phyloP scores from a whole-genome alignment of 2,113 vertebrate species.

The Columba livia region DNA sequence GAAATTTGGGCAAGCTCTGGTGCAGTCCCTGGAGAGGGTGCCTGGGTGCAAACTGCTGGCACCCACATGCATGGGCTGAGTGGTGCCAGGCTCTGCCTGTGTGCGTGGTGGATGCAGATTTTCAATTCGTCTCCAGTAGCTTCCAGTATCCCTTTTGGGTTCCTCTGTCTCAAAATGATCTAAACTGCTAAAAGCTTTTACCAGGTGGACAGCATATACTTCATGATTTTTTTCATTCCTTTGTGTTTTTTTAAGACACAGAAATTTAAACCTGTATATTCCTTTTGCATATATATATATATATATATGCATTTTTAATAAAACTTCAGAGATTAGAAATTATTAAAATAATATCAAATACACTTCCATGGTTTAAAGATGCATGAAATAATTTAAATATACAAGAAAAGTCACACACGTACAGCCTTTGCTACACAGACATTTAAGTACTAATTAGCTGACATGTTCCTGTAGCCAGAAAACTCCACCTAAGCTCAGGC shows the following conservation, averaged over 20 bases:
- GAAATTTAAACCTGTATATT: neutral
- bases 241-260: neutral
- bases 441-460: slow-evolving; percentile 15
- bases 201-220: neutral
- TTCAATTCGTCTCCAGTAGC: neutral
- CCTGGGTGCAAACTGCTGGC: neutral
- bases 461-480: neutral
- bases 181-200: neutral
- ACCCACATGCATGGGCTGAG: fast-evolving
- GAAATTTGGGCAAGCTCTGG: neutral
- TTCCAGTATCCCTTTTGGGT: neutral
- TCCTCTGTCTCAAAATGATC: neutral
- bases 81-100: neutral
- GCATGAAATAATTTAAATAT: neutral
- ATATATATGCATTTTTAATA: neutral
- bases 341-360: neutral
- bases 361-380: neutral
- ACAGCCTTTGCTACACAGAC: neutral
- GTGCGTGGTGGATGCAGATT: neutral
- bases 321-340: neutral
- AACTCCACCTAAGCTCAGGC: neutral
- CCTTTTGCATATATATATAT: fast-evolving
- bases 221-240: neutral
- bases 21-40: neutral
- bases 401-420: neutral